These are phyloP conservation scores for Timandra comae DNA, from an alignment of 2,888 invertebrate species.

Conservation along the genomic window DNA sequence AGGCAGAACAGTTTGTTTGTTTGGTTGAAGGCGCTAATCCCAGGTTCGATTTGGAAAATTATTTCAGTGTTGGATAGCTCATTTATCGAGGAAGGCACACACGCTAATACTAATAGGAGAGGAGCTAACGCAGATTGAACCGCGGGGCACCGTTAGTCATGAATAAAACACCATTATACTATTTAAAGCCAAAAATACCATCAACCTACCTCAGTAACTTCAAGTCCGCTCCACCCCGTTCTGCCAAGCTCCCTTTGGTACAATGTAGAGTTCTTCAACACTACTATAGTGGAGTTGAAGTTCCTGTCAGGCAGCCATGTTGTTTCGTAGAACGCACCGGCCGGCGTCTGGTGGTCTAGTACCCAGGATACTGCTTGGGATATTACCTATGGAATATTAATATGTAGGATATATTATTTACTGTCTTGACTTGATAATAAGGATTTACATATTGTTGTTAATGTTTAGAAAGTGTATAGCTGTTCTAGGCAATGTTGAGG, in stretches of 20 bases:
- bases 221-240: constrained; percentile 29
- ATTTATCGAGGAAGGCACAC: too few species aligned
- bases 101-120: too few species aligned
- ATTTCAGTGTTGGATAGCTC: too few species aligned
- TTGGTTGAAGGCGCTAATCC: too few species aligned
- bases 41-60: too few species aligned
- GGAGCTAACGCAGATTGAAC: too few species aligned
- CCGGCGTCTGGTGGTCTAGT: constrained; percentile 86
- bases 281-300: constrained; percentile 83
- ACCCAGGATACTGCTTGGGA: constrained; percentile 91
- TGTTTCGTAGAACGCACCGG: constrained; percentile 93
- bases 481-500: too few species aligned
- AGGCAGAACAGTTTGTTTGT: too few species aligned
- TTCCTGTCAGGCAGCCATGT: constrained; percentile 93
- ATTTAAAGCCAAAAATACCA: background rate
- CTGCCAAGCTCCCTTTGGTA: constrained; percentile 81
- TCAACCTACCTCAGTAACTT: constrained; percentile 27
- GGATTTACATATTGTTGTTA: too few species aligned
- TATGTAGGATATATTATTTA: constrained; percentile 12
- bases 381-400: constrained; percentile 73
- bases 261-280: constrained; percentile 56
- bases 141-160: too few species aligned
- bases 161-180: too few species aligned
- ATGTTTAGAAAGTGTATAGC: too few species aligned
- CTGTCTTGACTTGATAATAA: background rate